Percentiles rank a stretch among this genome's conserved stretches.
phyloP scores from a whole-genome alignment of 2,797 vertebrate genomes.

The Paratrypauchen microcephalus region DNA sequence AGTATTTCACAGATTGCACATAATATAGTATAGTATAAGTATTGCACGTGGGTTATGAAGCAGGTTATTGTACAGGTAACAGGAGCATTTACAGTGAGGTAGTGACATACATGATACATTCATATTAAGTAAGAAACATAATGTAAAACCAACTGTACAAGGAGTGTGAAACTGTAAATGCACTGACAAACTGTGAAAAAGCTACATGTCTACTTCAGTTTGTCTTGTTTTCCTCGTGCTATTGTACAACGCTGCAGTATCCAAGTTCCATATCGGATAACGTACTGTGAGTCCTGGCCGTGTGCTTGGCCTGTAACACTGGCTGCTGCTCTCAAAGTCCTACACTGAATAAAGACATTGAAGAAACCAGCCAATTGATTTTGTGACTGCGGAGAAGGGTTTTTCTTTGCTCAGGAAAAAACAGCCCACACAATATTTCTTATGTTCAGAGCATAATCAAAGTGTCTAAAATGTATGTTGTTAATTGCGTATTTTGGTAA shows the following conservation, averaged over 20 bases:
- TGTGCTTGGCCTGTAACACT: slow-evolving; percentile 20
- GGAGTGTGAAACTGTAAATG: not conserved
- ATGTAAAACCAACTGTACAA: not conserved
- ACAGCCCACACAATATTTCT: not conserved
- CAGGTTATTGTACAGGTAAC: no score
- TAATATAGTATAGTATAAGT: no score
- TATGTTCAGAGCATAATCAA: not conserved
- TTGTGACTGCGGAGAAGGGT: slow-evolving; percentile 21
- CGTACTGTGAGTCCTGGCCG: slow-evolving; percentile 32
- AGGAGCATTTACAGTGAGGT: no score
- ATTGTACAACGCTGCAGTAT: slow-evolving; percentile 18
- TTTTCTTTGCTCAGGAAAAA: slow-evolving; percentile 12
- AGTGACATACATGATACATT: no score
- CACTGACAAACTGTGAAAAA: slow-evolving; percentile 8
- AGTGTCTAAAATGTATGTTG: not conserved
- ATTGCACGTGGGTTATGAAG: no score
- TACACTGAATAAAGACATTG: slow-evolving; percentile 42
- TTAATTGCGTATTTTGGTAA: no score
- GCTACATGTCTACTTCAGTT: not conserved
- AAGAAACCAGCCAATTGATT: slow-evolving; percentile 37
- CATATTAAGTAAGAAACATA: no score
- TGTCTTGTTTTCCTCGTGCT: not conserved
- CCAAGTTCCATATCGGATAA: slow-evolving; percentile 51
- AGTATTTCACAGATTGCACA: no score
- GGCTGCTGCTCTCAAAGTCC: slow-evolving; percentile 23